Percentiles rank a stretch among this genome's conserved stretches.
Conservation (phyloP, 2,113 vertebrate species). For the Saimiri boliviensis region DNA sequence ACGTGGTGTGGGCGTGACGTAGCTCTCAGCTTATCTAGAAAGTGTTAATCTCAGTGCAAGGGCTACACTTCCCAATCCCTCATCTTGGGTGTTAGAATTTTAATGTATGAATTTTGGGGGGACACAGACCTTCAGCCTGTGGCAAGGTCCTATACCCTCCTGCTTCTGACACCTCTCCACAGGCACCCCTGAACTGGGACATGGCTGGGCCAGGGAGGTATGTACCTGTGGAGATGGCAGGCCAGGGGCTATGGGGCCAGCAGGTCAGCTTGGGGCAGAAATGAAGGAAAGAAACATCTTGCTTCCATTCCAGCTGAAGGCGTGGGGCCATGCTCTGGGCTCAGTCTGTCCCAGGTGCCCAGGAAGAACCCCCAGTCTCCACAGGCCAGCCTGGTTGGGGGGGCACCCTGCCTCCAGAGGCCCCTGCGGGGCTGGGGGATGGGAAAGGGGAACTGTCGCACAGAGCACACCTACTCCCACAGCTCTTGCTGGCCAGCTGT, state of each 20-base stretch:
- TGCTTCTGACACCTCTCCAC: neutral
- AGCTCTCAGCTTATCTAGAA: neutral
- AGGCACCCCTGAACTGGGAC: neutral
- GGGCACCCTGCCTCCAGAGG: neutral
- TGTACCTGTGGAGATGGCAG: neutral
- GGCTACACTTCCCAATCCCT: neutral
- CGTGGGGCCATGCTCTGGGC: neutral
- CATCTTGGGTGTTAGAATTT: neutral
- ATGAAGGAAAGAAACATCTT: neutral
- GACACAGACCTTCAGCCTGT: neutral
- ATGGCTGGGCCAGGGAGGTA: neutral
- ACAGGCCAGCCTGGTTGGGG: no score
- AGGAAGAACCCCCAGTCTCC: neutral
- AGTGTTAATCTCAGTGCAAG: neutral
- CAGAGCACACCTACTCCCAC: neutral
- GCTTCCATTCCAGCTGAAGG: neutral
- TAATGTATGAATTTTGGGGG: neutral
- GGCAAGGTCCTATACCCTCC: neutral
- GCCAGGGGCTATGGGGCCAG: neutral
- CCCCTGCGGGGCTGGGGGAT: neutral
- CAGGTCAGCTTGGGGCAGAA: neutral
- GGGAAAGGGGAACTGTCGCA: neutral
- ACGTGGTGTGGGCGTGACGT: neutral
- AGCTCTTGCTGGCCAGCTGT: conserved; percentile 75
- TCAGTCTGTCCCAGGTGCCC: neutral